Evolutionary conservation across 2,113 vertebrate species (phyloP).

Genomic region (Oncorhynchus keta): DNA sequence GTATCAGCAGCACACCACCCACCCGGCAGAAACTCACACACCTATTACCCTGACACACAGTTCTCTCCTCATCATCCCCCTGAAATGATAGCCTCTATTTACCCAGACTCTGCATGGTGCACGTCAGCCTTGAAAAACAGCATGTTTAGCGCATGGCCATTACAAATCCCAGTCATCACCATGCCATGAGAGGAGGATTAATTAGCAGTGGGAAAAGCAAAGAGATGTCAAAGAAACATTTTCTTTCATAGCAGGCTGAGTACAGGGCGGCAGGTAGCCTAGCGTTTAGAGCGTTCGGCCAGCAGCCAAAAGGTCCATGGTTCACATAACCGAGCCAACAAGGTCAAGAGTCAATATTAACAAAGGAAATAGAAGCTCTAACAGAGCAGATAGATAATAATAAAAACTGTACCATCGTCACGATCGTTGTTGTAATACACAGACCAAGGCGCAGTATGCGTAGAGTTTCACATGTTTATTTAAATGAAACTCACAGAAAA

Average conservation of each 20-base stretch:
- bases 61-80: not conserved
- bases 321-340: too few relatives aligned
- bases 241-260: conserved; percentile 2
- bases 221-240: not conserved
- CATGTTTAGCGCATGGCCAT: not conserved
- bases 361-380: too few relatives aligned
- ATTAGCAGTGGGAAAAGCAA: not conserved
- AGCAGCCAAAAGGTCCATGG: too few relatives aligned
- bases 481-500: too few relatives aligned
- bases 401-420: too few relatives aligned
- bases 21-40: not conserved
- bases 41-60: not conserved
- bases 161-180: conserved; percentile 8
- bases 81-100: conserved; percentile 6
- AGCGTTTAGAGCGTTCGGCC: too few relatives aligned
- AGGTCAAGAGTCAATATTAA: too few relatives aligned
- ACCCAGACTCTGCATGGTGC: not conserved
- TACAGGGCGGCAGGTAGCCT: not conserved
- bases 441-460: too few relatives aligned
- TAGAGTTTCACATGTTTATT: too few relatives aligned
- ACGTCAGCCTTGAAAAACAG: not conserved
- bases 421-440: too few relatives aligned
- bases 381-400: too few relatives aligned
- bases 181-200: not conserved
- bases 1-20: not conserved